phyloP scores from a whole-genome alignment of 2,113 vertebrate genomes.

The Hemichromis elongatus region DNA sequence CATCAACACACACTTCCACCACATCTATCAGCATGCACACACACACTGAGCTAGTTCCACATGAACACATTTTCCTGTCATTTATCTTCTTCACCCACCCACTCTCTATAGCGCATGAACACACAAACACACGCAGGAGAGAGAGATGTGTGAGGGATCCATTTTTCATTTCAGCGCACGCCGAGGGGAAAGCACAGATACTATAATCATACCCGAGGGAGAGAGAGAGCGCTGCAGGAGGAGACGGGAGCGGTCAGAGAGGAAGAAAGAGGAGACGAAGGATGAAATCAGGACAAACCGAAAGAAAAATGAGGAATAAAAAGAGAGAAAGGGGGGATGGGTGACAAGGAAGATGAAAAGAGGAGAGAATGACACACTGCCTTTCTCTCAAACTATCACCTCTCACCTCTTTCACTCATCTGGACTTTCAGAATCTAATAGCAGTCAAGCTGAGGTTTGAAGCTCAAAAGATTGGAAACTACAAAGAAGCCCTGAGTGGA shows the following conservation, averaged over 20 bases:
- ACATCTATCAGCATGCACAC: not conserved
- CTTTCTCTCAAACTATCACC: not conserved
- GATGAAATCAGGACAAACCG: not conserved
- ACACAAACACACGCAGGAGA: slow-evolving; percentile 1
- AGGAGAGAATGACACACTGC: not conserved
- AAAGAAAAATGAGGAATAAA: not conserved
- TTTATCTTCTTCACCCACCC: not conserved
- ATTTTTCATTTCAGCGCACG: slow-evolving; percentile 38
- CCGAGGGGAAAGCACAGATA: not conserved
- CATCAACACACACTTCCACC: slow-evolving; percentile 2
- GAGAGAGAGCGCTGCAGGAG: not conserved
- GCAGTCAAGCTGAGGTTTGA: slow-evolving; percentile 8
- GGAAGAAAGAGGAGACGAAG: not conserved
- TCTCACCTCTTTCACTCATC: not conserved
- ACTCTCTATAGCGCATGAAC: not conserved
- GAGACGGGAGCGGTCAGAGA: not conserved
- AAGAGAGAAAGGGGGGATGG: not conserved
- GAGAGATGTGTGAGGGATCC: not conserved
- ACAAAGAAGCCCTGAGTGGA: not conserved
- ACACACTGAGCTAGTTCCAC: not conserved
- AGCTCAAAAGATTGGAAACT: not conserved
- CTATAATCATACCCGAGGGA: slow-evolving; percentile 8
- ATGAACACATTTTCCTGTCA: not conserved
- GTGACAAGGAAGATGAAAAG: not conserved
- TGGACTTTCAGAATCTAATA: not conserved